Evolutionary conservation across 2,797 vertebrate species (phyloP), one percentile per base, ranked within the genome.

Genomic region (Heterohyrax brucei): DNA sequence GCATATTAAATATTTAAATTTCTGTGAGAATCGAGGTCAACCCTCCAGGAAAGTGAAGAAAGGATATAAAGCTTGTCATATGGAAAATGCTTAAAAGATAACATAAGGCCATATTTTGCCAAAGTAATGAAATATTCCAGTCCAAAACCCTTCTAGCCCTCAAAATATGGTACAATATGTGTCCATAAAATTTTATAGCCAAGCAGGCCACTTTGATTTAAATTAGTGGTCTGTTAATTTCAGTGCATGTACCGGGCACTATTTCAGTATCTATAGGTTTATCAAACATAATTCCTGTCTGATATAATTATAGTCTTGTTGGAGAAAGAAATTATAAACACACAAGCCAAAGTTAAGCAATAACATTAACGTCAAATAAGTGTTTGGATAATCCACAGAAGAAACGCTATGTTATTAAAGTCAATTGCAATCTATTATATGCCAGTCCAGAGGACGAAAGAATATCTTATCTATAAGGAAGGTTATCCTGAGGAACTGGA

Each of bases 291-390:
- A 10, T 85, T 62, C 33, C 44, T 94, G 0, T 72, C 62, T 53
- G 46, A 68, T 93, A 72, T 78, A 87, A 59, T 48, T 93, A 78
- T 14, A 56, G 62, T 91, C 4, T 89, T 86, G 26, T 24, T 87
- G 24, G 5, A 88, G 21, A 92, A 89, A 93, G 8, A 73, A 92
- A 83, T 87, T 81, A 82, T 53, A 92, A 73, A 83, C 79, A 75
- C 0, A 64, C 10, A 50, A 62, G 0, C 48, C n/a, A 92, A 56
- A 88, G 2, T 22, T 87, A 64, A 81, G 33, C 24, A 89, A 1
- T 68, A 64, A n/a, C 44, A 64, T 14, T 87, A 33, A 24, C 73
- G 76, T 91, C 39, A 86, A 95, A 48, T 72, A 73, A 83, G 16
- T 80, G 19, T 68, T 94, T 22, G 90, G 1, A 4, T 70, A 78